Evolutionary conservation across 2,113 vertebrate species (phyloP).

Genomic region (Edolisoma coerulescens): DNA sequence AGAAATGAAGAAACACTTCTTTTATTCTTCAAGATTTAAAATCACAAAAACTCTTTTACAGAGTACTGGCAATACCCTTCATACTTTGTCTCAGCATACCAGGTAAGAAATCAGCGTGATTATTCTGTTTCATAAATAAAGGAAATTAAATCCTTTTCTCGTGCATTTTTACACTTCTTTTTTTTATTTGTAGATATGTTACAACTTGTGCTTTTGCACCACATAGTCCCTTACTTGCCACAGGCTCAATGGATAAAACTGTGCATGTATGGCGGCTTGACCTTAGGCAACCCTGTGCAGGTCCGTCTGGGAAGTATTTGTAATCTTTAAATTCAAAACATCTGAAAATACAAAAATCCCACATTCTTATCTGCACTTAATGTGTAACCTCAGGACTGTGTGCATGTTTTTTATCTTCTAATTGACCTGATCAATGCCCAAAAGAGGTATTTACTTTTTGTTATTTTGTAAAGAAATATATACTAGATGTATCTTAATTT

Average conservation of each 20-base stretch:
- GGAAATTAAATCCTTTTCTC: not conserved
- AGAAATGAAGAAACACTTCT: not conserved
- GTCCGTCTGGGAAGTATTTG: conserved; percentile 55
- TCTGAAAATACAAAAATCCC: not conserved
- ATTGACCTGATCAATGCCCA: not conserved
- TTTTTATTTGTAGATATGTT: conserved; percentile 79
- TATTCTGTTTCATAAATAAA: not conserved
- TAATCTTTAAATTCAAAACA: not conserved
- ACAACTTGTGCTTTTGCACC: conserved; percentile 87
- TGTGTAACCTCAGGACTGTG: not conserved
- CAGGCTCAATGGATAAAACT: conserved; percentile 90
- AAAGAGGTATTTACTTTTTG: not conserved
- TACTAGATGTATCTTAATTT: not conserved
- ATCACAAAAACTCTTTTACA: conserved; percentile 49
- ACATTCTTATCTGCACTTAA: not conserved
- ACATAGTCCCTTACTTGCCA: conserved; percentile 79
- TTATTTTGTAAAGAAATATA: not conserved
- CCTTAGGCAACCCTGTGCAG: conserved; percentile 56
- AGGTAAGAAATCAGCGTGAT: conserved; percentile 71
- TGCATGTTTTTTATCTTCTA: not conserved
- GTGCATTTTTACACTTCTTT: not conserved
- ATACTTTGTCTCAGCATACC: conserved; percentile 81
- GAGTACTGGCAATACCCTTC: conserved; percentile 76
- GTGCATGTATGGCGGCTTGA: conserved; percentile 85
- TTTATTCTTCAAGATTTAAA: not conserved